phyloP scores from a whole-genome alignment of 2,113 vertebrate species.

The Anguilla rostrata region DNA sequence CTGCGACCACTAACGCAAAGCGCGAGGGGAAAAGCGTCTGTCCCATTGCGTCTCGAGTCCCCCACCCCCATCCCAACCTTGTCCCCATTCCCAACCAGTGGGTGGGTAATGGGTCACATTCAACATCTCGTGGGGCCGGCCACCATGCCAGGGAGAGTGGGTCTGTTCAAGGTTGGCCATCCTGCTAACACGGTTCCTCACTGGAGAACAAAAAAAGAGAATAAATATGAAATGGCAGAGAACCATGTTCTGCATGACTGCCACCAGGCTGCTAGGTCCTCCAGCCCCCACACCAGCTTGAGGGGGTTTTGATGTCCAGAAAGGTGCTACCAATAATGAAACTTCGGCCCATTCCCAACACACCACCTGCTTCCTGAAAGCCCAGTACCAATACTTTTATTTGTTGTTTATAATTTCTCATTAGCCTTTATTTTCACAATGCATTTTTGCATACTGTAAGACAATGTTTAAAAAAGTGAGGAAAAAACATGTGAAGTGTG shows the following conservation, averaged over 20 bases:
- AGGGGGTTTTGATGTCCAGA: background rate
- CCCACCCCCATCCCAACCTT: slow-evolving; percentile 57
- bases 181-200: slow-evolving; percentile 56
- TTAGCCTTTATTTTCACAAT: too few relatives aligned
- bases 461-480: too few relatives aligned
- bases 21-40: slow-evolving; percentile 57
- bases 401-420: too few relatives aligned
- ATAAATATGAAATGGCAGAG: slow-evolving; percentile 22
- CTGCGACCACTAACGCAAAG: slow-evolving; percentile 57
- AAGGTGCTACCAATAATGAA: slow-evolving; percentile 41
- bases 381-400: too few relatives aligned
- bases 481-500: too few relatives aligned
- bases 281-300: slow-evolving; percentile 12
- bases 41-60: slow-evolving; percentile 51
- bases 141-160: slow-evolving; percentile 73
- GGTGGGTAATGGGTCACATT: slow-evolving; percentile 66
- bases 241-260: slow-evolving; percentile 24
- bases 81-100: slow-evolving; percentile 44
- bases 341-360: slow-evolving; percentile 54
- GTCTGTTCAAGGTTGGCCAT: slow-evolving; percentile 63
- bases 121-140: slow-evolving; percentile 73
- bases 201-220: slow-evolving; percentile 58
- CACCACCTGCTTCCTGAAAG: background rate
- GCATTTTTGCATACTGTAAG: too few relatives aligned
- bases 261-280: slow-evolving; percentile 47